A percentile compares a stretch with the other conserved stretches of the same genome.
Conservation (phyloP, 2,113 vertebrate species). For the Colaptes auratus region DNA sequence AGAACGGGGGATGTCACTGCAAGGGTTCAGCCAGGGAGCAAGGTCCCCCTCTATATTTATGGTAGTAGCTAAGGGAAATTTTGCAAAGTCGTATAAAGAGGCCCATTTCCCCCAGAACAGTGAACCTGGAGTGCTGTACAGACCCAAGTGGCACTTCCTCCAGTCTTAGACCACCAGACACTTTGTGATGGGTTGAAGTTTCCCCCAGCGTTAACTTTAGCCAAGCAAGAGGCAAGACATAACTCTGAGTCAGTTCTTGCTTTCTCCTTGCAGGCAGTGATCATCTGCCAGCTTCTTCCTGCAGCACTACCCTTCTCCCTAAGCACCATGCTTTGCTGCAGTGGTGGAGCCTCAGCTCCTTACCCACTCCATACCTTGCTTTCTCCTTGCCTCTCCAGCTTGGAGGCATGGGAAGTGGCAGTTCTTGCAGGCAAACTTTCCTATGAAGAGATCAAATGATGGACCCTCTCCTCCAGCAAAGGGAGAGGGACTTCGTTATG, state of each 20-base stretch:
- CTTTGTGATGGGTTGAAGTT: neutral
- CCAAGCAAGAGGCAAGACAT: neutral
- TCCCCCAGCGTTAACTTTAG: no score
- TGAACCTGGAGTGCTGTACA: neutral
- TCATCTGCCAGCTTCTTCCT: neutral
- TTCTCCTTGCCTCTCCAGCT: neutral
- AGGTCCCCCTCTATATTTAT: neutral
- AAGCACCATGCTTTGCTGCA: neutral
- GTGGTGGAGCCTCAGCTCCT: neutral
- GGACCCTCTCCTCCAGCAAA: neutral
- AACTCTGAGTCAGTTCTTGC: neutral
- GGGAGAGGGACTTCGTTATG: neutral
- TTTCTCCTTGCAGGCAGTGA: neutral
- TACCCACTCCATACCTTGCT: neutral
- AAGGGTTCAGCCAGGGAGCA: neutral
- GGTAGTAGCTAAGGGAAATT: neutral
- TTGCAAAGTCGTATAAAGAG: neutral
- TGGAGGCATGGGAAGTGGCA: neutral
- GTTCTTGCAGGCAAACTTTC: neutral
- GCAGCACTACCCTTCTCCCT: neutral
- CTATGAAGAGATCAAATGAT: rapidly evolving
- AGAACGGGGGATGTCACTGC: neutral
- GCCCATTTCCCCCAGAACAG: neutral
- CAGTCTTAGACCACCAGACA: rapidly evolving
- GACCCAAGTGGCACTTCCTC: rapidly evolving